A percentile compares a stretch with the other conserved stretches of the same genome.
Conservation (phyloP, 2,113 vertebrate genomes). For the Antigone vipio region DNA sequence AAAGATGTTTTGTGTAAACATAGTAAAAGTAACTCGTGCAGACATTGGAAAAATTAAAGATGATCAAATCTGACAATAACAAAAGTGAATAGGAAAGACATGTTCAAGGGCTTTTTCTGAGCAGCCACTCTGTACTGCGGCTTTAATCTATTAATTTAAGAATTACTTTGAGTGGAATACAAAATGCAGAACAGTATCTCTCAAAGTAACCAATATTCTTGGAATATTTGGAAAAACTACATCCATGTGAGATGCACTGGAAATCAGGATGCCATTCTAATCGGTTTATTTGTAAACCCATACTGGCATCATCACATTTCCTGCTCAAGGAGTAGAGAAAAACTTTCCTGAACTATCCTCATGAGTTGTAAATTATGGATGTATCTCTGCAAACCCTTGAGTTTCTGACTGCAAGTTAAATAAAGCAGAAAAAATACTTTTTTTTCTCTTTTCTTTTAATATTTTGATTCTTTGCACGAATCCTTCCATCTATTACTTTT, state of each 20-base stretch:
- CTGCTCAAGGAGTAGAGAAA: not conserved
- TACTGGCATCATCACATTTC: not conserved
- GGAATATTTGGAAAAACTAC: not conserved
- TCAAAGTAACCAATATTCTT: not conserved
- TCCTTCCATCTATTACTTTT: not conserved
- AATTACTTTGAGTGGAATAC: not conserved
- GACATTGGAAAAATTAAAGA: not conserved
- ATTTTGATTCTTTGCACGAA: not conserved
- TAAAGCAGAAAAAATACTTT: conserved; percentile 1
- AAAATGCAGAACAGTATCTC: not conserved
- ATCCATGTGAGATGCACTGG: not conserved
- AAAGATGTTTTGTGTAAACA: not conserved
- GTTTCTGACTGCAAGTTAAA: conserved; percentile 29
- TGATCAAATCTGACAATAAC: not conserved
- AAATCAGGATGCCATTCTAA: not conserved
- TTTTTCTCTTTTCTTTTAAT: not conserved
- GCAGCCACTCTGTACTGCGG: not conserved
- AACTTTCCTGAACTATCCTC: not conserved
- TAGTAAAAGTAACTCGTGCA: not conserved
- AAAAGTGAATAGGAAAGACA: not conserved
- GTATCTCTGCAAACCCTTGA: not conserved
- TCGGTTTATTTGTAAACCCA: not conserved
- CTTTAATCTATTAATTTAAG: not conserved
- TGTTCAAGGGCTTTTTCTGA: not conserved
- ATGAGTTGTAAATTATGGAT: conserved; percentile 50